Conservation (phyloP, 1,140 invertebrate species). For the Matsumurasca onukii region DNA sequence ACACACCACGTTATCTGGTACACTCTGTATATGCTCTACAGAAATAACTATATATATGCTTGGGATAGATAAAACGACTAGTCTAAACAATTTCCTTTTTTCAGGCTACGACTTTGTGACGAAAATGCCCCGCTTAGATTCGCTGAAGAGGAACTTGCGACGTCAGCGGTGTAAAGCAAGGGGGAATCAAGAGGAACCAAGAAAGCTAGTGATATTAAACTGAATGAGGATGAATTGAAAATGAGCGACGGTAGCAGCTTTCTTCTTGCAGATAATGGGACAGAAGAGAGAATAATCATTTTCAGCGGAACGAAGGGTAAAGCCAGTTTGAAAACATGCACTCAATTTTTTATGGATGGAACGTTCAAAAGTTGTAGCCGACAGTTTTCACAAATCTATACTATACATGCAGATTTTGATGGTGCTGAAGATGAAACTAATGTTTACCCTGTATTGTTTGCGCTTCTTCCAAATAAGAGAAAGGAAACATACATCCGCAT, state of each 20-base stretch:
- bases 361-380: too few relatives aligned
- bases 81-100: neutral
- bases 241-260: constrained; percentile 18
- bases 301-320: neutral
- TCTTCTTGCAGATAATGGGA: constrained; percentile 4
- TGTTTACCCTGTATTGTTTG: neutral
- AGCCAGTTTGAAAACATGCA: neutral
- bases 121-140: neutral
- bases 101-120: neutral
- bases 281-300: neutral
- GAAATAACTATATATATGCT: too few relatives aligned
- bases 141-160: neutral
- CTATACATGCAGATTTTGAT: neutral
- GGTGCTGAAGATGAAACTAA: neutral
- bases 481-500: neutral
- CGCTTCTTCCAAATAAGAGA: neutral
- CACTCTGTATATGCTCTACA: too few relatives aligned
- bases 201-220: neutral
- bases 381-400: constrained; percentile 2
- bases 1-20: too few relatives aligned
- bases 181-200: neutral
- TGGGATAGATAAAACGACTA: too few relatives aligned
- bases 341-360: constrained; percentile 15
- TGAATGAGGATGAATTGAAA: constrained; percentile 6
- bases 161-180: neutral